Percentiles rank a stretch among this genome's conserved stretches.
These are phyloP conservation scores for Cyclura pinguis DNA, from an alignment of 2,797 vertebrate species.

Conservation along the genomic window DNA sequence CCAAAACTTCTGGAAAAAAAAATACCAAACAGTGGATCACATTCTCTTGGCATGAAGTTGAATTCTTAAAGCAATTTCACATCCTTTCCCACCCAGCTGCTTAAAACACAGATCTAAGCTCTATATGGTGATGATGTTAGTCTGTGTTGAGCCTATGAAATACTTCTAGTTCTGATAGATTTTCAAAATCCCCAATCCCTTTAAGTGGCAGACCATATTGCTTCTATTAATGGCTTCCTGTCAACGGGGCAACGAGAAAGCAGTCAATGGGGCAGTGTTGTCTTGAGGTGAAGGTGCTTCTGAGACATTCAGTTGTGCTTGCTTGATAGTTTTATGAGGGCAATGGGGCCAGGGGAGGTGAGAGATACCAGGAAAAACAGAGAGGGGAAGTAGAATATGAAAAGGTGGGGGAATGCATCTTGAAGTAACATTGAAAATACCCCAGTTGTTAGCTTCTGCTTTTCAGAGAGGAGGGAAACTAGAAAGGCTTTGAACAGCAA, in stretches of 20 bases:
- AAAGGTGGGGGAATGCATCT: constrained; percentile 45
- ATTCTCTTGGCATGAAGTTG: constrained; percentile 43
- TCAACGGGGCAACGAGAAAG: constrained; percentile 54
- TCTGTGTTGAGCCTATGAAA: too few species aligned
- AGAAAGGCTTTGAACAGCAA: constrained; percentile 54
- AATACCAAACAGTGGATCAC: constrained; percentile 28
- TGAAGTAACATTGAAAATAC: constrained; percentile 42
- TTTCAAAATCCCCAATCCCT: constrained; percentile 4
- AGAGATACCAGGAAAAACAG: too few species aligned
- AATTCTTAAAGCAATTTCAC: constrained; percentile 63
- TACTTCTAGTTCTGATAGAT: constrained; percentile 46
- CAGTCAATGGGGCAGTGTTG: constrained; percentile 49
- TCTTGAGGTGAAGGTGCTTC: constrained; percentile 50
- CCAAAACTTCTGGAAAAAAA: constrained; percentile 52
- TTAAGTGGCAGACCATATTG: constrained; percentile 20
- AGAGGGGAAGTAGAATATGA: too few species aligned
- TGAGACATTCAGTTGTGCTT: constrained; percentile 54
- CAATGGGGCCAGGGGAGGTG: neutral
- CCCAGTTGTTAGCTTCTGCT: constrained; percentile 55
- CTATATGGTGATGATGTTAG: constrained; percentile 12
- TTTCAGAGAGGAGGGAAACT: constrained; percentile 46
- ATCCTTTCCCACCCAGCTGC: constrained; percentile 50
- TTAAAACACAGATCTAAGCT: constrained; percentile 53
- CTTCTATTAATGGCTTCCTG: constrained; percentile 65
- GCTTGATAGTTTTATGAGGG: constrained; percentile 3